Evolutionary conservation across 2,888 invertebrate species (phyloP), one percentile per base, ranked within the genome.

Genomic region (Hemaris fuciformis): DNA sequence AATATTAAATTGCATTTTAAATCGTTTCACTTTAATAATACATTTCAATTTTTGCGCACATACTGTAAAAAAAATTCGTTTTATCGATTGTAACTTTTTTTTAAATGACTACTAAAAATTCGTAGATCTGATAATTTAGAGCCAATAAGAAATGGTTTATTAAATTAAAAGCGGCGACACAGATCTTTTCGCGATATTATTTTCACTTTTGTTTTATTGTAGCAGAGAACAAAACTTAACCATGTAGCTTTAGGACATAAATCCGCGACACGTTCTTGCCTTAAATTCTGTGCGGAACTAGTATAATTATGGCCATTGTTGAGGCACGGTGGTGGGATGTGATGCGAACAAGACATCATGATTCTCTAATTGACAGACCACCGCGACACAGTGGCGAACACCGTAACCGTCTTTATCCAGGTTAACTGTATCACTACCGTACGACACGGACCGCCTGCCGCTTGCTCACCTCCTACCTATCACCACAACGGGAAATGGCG

Each of bases 381-480:
- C 67, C 73, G 77, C 74, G 66, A 77, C 82, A 80, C 66, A 74
- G 77, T 74, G 66, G 76, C 81, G 80, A 80, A 79, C 84, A 80
- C 79, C 79, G 82, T 84, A 87, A 84, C 84, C 78, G 83, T 79
- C 80, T 84, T 80, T 80, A 81, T 84, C 76, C 79, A 79, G 79
- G 72, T 70, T 89, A 90, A 90, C 89, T 87, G 89, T 90, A 88
- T 77, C 75, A 83, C 85, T 84, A 85, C 85, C 82, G 87, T 84
- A 82, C 79, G 79, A 80, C 80, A 83, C 80, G 77, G 79, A 81
- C 79, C 77, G 80, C 69, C 79, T 74, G 75, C 69, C 76, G 77
- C 68, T 70, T 66, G 66, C 64, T 62, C 68, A 66, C 66, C 68
- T 73, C 64, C 71, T 73, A 76, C 72, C 75, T 74, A 79, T 75